A percentile compares a stretch with the other conserved stretches of the same genome.
Conservation (phyloP, 1,140 invertebrate species). For the Calliopsis andreniformis region DNA sequence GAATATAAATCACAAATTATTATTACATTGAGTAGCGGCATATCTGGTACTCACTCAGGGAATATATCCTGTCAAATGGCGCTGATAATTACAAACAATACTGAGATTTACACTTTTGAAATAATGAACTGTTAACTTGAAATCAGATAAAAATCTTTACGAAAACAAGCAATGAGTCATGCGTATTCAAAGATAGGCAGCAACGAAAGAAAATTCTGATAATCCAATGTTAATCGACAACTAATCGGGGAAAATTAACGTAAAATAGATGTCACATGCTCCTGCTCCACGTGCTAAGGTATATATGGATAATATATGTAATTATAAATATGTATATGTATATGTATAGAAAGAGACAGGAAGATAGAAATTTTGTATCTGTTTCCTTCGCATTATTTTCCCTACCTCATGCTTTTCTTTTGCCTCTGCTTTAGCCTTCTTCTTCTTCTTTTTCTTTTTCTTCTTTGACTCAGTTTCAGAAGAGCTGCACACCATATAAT, state of each 20-base stretch:
- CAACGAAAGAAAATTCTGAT: slow-evolving; percentile 57
- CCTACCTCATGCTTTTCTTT: slow-evolving; percentile 77
- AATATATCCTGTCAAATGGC: slow-evolving; percentile 81
- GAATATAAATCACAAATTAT: slow-evolving; percentile 75
- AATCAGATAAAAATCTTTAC: slow-evolving; percentile 74
- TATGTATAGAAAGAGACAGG: slow-evolving; percentile 45
- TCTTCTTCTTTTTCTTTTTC: slow-evolving; percentile 76
- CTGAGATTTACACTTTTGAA: slow-evolving; percentile 81
- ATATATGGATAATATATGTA: slow-evolving; percentile 58
- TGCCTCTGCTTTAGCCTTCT: slow-evolving; percentile 70
- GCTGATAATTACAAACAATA: slow-evolving; percentile 82
- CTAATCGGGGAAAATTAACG: slow-evolving; percentile 62
- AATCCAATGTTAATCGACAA: slow-evolving; percentile 63
- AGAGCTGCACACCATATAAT: slow-evolving; percentile 57
- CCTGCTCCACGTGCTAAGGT: slow-evolving; percentile 74
- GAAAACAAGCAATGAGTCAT: slow-evolving; percentile 73
- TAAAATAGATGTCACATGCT: slow-evolving; percentile 71
- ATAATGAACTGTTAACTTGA: slow-evolving; percentile 79
- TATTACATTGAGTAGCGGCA: slow-evolving; percentile 81
- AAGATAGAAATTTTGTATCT: slow-evolving; percentile 41
- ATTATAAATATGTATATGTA: slow-evolving; percentile 42
- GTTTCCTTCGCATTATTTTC: slow-evolving; percentile 52
- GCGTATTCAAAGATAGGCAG: slow-evolving; percentile 68
- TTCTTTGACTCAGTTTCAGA: slow-evolving; percentile 75
- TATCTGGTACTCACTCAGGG: slow-evolving; percentile 81